Percentiles rank a stretch among this genome's conserved stretches.
Evolutionary conservation across 2,113 vertebrate genomes (phyloP).

Genomic region (Henicopernis longicauda): DNA sequence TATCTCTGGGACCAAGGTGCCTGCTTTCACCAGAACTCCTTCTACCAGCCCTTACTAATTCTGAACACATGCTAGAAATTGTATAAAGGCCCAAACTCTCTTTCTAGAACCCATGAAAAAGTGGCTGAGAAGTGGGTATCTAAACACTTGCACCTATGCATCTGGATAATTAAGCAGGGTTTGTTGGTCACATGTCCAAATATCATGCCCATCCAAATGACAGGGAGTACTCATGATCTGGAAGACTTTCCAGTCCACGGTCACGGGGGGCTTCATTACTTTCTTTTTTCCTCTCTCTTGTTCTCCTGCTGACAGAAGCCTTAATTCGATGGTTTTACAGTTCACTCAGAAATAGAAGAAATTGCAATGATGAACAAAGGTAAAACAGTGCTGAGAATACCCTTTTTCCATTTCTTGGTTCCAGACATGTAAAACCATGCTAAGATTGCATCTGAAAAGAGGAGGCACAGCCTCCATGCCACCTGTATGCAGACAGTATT

Average conservation of each 20-base stretch:
- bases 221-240: neutral
- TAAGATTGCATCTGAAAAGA: neutral
- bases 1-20: neutral
- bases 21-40: neutral
- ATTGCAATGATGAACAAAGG: neutral
- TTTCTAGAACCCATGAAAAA: neutral
- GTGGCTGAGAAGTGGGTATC: neutral
- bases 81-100: neutral
- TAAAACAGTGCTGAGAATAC: neutral
- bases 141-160: neutral
- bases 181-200: neutral
- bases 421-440: neutral
- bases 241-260: neutral
- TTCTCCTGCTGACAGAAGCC: neutral
- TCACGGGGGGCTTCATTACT: neutral
- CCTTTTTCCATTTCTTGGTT: rapidly evolving
- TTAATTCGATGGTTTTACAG: neutral
- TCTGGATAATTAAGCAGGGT: neutral
- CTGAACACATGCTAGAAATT: neutral
- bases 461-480: neutral
- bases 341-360: neutral
- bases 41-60: neutral
- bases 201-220: neutral
- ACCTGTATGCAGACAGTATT: neutral
- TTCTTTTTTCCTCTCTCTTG: neutral